These are phyloP conservation scores for Lucilia cuprina DNA, from an alignment of 1,140 invertebrate species.

Conservation along the genomic window DNA sequence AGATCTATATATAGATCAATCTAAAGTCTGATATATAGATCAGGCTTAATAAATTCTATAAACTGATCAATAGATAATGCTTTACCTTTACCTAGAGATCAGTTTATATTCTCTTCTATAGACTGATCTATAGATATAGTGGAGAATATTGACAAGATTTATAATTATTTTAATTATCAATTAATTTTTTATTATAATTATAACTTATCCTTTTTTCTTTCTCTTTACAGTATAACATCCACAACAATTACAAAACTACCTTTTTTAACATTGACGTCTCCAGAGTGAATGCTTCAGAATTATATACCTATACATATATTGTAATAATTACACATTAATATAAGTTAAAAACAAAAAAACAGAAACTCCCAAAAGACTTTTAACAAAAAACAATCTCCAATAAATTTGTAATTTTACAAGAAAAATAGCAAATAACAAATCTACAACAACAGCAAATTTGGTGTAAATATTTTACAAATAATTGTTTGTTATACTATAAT, in stretches of 20 bases:
- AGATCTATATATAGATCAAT: too few relatives aligned
- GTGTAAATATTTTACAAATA: not conserved
- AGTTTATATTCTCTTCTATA: too few relatives aligned
- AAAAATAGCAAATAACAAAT: too few relatives aligned
- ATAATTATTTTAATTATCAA: too few relatives aligned
- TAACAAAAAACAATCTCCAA: constrained; percentile 1
- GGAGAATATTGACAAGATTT: too few relatives aligned
- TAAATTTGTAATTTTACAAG: not conserved
- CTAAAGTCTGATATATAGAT: too few relatives aligned
- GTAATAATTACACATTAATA: not conserved
- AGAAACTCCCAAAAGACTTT: not conserved
- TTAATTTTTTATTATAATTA: not conserved
- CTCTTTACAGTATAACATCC: constrained; percentile 19
- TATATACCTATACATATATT: not conserved
- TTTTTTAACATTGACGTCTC: constrained; percentile 19
- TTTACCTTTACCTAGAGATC: too few relatives aligned
- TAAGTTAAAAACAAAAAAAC: constrained; percentile 1
- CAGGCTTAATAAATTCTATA: too few relatives aligned
- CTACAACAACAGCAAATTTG: not conserved
- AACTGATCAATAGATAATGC: too few relatives aligned
- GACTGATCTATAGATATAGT: too few relatives aligned
- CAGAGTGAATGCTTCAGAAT: constrained; percentile 22
- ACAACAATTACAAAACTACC: not conserved
- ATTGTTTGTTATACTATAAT: not conserved
- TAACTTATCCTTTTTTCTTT: not conserved